Percentiles rank a stretch among this genome's conserved stretches.
These are phyloP conservation scores for Alfaro cultratus DNA, from an alignment of 2,797 vertebrate species.

Conservation along the genomic window DNA sequence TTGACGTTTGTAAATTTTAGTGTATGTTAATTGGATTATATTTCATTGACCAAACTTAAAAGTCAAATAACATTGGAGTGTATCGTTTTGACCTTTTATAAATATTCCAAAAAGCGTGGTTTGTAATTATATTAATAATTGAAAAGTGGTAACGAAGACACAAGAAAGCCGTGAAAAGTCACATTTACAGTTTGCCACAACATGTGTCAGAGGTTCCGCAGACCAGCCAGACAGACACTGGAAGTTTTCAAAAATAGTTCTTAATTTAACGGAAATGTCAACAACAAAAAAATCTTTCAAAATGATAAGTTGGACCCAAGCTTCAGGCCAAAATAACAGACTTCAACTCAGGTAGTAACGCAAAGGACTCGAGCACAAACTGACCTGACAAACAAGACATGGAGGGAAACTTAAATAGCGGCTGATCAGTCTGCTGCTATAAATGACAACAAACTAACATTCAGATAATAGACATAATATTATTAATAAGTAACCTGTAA, in stretches of 20 bases:
- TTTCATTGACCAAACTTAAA: background rate
- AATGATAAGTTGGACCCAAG: background rate
- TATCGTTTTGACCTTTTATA: background rate
- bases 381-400: too few species aligned
- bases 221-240: background rate
- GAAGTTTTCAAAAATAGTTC: background rate
- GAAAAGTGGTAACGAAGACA: background rate
- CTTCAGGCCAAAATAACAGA: too few species aligned
- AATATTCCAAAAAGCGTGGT: background rate
- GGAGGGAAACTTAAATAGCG: too few species aligned
- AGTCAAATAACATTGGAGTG: background rate
- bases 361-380: too few species aligned
- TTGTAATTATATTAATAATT: background rate
- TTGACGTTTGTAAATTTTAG: background rate
- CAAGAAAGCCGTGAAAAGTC: background rate
- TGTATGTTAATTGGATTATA: background rate
- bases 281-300: background rate
- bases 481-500: too few species aligned
- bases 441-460: too few species aligned
- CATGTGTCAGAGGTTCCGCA: background rate
- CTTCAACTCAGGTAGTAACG: too few species aligned
- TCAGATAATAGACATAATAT: too few species aligned
- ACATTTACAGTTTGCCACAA: background rate
- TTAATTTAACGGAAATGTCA: background rate
- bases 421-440: too few species aligned